Evolutionary conservation across 2,113 vertebrate genomes (phyloP).

Genomic region (Bos javanicus): DNA sequence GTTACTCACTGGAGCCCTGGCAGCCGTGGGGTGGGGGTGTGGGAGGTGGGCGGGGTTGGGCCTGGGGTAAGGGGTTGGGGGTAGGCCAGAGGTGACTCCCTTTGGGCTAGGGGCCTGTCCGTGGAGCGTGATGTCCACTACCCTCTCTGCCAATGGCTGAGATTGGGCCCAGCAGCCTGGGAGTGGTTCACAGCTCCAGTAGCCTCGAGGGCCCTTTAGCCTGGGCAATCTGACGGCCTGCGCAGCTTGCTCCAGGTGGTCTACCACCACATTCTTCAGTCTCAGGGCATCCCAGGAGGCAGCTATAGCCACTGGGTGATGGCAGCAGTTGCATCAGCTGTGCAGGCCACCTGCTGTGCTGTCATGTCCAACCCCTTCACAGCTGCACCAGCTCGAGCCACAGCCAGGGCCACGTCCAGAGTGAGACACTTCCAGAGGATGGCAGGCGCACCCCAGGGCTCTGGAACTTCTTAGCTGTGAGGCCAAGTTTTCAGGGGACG

Average conservation of each 20-base stretch:
- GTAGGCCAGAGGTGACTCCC: too few species aligned
- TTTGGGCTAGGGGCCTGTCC: too few species aligned
- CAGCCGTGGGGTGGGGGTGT: too few species aligned
- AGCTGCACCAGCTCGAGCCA: too few species aligned
- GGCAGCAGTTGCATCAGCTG: background rate
- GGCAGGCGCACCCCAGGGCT: accelerated
- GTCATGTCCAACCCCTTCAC: too few species aligned
- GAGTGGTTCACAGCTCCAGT: background rate
- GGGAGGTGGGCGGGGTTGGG: accelerated
- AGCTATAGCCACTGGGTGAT: background rate
- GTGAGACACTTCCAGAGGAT: too few species aligned
- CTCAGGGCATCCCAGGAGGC: background rate
- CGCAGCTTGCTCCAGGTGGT: background rate
- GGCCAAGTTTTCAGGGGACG: background rate
- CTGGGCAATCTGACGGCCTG: accelerated
- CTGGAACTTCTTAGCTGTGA: background rate
- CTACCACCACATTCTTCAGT: background rate
- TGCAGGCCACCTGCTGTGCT: background rate
- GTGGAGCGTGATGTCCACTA: accelerated
- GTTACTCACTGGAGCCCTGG: too few species aligned
- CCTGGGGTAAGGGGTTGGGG: too few species aligned
- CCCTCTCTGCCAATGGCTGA: background rate
- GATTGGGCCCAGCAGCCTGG: background rate
- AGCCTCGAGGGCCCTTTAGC: accelerated
- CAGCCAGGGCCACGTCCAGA: too few species aligned